Evolutionary conservation across 2,888 invertebrate species (phyloP).

Genomic region (Atrina japonica): DNA sequence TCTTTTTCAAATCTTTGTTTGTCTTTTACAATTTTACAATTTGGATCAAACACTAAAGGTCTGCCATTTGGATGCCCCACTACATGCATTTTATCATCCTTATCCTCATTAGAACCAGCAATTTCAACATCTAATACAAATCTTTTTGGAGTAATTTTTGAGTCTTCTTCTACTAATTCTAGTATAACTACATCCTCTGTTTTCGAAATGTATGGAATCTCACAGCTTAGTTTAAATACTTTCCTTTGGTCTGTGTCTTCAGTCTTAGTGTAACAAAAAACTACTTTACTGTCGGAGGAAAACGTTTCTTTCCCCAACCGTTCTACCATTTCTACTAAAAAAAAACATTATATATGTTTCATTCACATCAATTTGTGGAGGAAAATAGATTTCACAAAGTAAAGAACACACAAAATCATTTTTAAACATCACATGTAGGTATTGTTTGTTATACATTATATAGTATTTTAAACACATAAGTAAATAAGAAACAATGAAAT

Average conservation of each 20-base stretch:
- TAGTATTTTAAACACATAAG: too few species aligned
- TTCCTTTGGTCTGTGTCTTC: neutral
- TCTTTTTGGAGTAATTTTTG: neutral
- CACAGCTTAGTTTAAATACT: neutral
- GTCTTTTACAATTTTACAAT: neutral
- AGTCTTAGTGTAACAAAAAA: neutral
- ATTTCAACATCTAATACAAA: neutral
- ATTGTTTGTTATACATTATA: too few species aligned
- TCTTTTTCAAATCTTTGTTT: neutral
- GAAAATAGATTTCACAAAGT: too few species aligned
- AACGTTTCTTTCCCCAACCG: neutral
- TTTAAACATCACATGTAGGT: too few species aligned
- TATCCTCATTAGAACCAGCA: too few species aligned
- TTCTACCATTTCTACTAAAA: neutral
- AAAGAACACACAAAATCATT: too few species aligned
- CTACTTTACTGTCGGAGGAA: neutral
- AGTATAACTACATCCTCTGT: slow-evolving; percentile 5
- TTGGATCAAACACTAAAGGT: neutral
- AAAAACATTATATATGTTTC: too few species aligned
- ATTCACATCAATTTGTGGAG: too few species aligned
- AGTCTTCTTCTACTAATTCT: neutral
- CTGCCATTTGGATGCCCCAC: slow-evolving; percentile 8
- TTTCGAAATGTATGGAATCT: neutral
- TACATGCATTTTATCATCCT: neutral
- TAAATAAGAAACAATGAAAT: too few species aligned